Evolutionary conservation across 2,888 invertebrate species (phyloP).

Genomic region (Tricholauxania praeusta): DNA sequence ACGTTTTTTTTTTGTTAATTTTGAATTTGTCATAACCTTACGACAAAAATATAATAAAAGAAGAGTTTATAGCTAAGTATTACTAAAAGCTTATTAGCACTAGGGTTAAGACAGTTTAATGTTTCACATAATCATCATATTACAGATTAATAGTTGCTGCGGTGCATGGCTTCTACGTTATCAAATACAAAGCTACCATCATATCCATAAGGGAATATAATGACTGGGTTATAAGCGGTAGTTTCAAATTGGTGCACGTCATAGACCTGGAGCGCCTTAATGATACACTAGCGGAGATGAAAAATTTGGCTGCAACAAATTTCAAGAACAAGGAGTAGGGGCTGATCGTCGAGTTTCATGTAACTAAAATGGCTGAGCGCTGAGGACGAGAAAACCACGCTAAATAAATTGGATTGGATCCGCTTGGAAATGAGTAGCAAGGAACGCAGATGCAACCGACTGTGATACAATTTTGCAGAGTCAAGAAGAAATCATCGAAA

Average conservation of each 20-base stretch:
- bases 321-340: not conserved
- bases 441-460: conserved; percentile 23
- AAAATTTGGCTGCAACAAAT: no score
- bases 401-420: conserved; percentile 42
- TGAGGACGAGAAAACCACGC: not conserved
- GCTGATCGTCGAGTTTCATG: not conserved
- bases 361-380: not conserved
- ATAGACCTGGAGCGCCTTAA: no score
- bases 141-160: no score
- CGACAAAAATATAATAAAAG: no score
- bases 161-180: not conserved
- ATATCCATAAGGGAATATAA: not conserved
- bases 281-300: no score
- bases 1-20: no score
- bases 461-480: not conserved
- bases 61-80: no score
- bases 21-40: no score
- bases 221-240: not conserved
- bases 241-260: no score
- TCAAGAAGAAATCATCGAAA: conserved; percentile 26
- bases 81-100: no score
- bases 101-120: no score
- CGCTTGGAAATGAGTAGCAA: conserved; percentile 44
- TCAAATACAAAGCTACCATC: not conserved
- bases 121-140: no score